Base-by-base conservation (phyloP, 2,113 vertebrate species). In the Probosciger aterrimus region DNA sequence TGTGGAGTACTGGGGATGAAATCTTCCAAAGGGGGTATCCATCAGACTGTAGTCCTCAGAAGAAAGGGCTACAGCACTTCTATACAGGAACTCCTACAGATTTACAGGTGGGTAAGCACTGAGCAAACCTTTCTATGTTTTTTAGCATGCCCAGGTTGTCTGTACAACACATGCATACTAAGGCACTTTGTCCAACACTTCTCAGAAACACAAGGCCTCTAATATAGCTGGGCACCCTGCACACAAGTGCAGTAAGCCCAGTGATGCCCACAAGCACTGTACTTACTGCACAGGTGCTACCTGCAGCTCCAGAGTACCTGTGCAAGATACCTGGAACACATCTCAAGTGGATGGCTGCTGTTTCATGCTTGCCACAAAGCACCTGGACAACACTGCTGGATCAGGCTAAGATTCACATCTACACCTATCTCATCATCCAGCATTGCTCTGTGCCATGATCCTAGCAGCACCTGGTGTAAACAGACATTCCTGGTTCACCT, bases 81-180 rank as follows among this genome's bases (percentile, higher is more conserved):
- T 10, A 9, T 0, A 15, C 10, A 50, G 22, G 30, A 43, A 68
- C 3, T 52, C 55, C 81, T 67, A 2, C 43, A 35, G 44, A 31
- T n/a, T 43, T 10, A 0, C 0, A 11, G 30, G 18, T 31, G 30
- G 14, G 14, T 4, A 3, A 5, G 20, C 24, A 25, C 46, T 2
- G 3, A 53, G 78, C 5, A 71, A 27, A 82, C 31, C 25, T 17
- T 49, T 1, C 60, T 78, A 41, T 31, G 41, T n/a, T 87, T 65
- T 41, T 55, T 19, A 55, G 10, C 0, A 23, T 3, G 18, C 20
- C 49, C 41, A 24, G 43, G 43, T 4, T 35, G 55, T 5, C 7
- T 8, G 81, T 11, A 19, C 20, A 22, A 62, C 16, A 11, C 46
- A 20, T 0, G 18, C 33, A 57, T 33, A 8, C 27, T 1, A 14